Evolutionary conservation across 2,113 vertebrate species (phyloP).

Genomic region (Dissostichus mawsoni): DNA sequence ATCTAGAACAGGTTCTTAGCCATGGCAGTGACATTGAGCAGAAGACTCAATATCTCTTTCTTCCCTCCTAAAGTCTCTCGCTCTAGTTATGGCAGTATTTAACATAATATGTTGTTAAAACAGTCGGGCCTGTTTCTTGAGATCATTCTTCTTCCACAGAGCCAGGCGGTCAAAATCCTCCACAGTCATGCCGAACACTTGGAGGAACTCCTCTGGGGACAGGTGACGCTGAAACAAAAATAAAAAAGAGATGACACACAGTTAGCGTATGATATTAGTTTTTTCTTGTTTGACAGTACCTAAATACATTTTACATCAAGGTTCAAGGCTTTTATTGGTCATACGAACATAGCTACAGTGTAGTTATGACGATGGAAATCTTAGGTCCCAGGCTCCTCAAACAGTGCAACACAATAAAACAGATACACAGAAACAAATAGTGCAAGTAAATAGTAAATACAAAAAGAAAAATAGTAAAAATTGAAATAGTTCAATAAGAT

Average conservation of each 20-base stretch:
- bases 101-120: constrained; percentile 83
- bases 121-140: constrained; percentile 98
- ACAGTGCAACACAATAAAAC: too few species aligned
- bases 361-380: too few species aligned
- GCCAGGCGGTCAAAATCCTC: constrained; percentile 97
- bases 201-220: constrained; percentile 95
- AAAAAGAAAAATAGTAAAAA: too few species aligned
- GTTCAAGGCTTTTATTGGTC: too few species aligned
- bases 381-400: too few species aligned
- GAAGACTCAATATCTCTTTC: constrained; percentile 22
- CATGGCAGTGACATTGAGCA: constrained; percentile 77
- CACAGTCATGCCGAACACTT: constrained; percentile 97
- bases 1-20: constrained; percentile 74
- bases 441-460: too few species aligned
- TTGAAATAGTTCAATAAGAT: too few species aligned
- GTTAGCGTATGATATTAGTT: neutral
- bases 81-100: constrained; percentile 44
- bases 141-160: constrained; percentile 98
- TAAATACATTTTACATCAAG: neutral
- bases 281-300: neutral
- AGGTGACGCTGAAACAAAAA: constrained; percentile 89
- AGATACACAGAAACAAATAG: too few species aligned
- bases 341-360: too few species aligned
- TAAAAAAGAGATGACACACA: neutral
- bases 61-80: constrained; percentile 7